Conservation (phyloP, 1,140 invertebrate species). For the Penaeus chinensis region DNA sequence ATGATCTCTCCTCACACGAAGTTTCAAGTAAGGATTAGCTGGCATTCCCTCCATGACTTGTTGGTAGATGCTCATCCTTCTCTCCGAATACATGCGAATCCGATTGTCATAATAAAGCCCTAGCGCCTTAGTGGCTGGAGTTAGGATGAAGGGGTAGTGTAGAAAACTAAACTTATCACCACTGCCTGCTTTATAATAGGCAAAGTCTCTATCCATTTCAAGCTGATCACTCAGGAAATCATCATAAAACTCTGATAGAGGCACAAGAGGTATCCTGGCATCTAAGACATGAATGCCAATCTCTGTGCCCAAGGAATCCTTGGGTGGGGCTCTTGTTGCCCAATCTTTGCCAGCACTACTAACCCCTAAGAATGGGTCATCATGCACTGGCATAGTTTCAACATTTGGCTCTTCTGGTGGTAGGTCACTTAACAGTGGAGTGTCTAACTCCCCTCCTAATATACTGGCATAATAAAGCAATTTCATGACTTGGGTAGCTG, state of each 20-base stretch:
- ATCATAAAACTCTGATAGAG: constrained; percentile 92
- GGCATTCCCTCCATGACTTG: constrained; percentile 80
- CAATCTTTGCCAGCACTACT: constrained; percentile 65
- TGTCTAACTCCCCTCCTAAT: constrained; percentile 75
- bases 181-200: constrained; percentile 82
- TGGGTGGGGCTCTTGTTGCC: constrained; percentile 64
- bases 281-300: constrained; percentile 83
- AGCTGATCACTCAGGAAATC: constrained; percentile 91
- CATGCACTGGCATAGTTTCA: constrained; percentile 41
- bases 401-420: constrained; percentile 26
- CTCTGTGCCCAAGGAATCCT: constrained; percentile 70
- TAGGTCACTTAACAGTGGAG: constrained; percentile 40
- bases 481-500: constrained; percentile 72
- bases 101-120: constrained; percentile 93
- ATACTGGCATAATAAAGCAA: constrained; percentile 92
- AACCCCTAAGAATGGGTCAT: constrained; percentile 64
- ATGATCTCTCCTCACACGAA: constrained; percentile 84
- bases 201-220: constrained; percentile 93
- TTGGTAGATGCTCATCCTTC: constrained; percentile 84
- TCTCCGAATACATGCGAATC: constrained; percentile 93
- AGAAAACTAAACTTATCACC: constrained; percentile 89
- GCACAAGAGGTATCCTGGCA: constrained; percentile 83
- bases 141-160: constrained; percentile 90
- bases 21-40: constrained; percentile 85
- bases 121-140: constrained; percentile 90